Percentiles rank a stretch among this genome's conserved stretches.
Evolutionary conservation across 2,888 invertebrate genomes (phyloP).

Genomic region (Drosophila niveifrons): DNA sequence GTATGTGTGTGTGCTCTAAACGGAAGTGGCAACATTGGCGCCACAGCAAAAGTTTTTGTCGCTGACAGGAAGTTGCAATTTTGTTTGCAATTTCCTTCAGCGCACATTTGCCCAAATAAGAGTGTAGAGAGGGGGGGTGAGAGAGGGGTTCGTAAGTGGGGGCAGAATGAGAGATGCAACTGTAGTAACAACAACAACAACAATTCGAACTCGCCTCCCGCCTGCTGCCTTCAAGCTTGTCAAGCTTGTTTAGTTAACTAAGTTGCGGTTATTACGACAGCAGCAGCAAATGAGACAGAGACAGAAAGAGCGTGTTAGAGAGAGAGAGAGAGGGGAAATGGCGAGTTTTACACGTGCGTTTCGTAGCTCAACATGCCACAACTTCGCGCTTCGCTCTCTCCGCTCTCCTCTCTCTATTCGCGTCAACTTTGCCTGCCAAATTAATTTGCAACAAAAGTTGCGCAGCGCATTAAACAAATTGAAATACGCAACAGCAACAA

Average conservation of each 20-base stretch:
- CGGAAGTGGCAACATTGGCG: slow-evolving; percentile 82
- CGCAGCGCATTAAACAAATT: slow-evolving; percentile 69
- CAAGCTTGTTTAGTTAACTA: slow-evolving; percentile 79
- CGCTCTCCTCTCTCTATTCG: slow-evolving; percentile 37
- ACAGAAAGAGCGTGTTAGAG: neutral
- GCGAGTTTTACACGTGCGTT: slow-evolving; percentile 50
- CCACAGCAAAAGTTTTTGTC: slow-evolving; percentile 82
- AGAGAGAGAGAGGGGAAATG: neutral
- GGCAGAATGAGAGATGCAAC: slow-evolving; percentile 24
- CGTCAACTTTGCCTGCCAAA: slow-evolving; percentile 71
- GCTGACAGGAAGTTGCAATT: slow-evolving; percentile 83
- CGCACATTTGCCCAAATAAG: slow-evolving; percentile 57
- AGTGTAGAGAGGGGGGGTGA: neutral
- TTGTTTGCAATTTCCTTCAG: slow-evolving; percentile 84
- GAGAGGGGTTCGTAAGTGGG: neutral
- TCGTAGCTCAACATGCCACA: slow-evolving; percentile 16
- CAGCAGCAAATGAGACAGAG: slow-evolving; percentile 34
- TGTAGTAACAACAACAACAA: slow-evolving; percentile 31
- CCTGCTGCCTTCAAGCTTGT: slow-evolving; percentile 48
- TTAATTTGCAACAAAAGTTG: slow-evolving; percentile 79
- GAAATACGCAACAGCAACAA: slow-evolving; percentile 57
- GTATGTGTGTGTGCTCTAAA: slow-evolving; percentile 54
- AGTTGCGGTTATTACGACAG: slow-evolving; percentile 78
- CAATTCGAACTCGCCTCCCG: neutral
- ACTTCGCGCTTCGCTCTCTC: neutral